Conservation (phyloP, 2,113 vertebrate species). For the Phaethornis superciliosus region DNA sequence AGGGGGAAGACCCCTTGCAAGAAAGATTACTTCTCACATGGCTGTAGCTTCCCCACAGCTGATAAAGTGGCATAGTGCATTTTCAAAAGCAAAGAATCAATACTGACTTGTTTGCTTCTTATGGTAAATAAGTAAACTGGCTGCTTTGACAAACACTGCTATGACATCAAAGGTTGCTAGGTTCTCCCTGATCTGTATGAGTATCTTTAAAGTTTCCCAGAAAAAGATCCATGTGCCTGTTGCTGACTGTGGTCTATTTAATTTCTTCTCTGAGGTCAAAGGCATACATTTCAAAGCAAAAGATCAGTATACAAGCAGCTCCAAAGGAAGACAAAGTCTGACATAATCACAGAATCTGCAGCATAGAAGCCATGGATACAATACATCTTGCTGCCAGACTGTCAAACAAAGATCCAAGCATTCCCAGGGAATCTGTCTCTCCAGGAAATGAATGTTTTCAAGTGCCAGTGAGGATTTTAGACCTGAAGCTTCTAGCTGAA, state of each 20-base stretch:
- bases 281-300: background rate
- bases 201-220: background rate
- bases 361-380: background rate
- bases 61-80: background rate
- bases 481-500: background rate
- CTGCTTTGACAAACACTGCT: background rate
- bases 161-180: background rate
- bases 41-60: background rate
- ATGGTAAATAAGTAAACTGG: background rate
- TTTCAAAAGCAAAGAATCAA: background rate
- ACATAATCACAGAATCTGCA: background rate
- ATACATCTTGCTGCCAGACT: background rate
- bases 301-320: background rate
- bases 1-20: background rate
- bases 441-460: background rate
- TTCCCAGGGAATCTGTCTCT: background rate
- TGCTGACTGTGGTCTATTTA: background rate
- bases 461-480: background rate
- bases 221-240: background rate
- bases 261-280: background rate
- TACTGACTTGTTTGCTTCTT: background rate
- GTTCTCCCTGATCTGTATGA: background rate
- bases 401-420: background rate
- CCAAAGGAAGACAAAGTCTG: background rate
- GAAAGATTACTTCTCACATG: background rate